phyloP scores from a whole-genome alignment of 2,888 invertebrate species.

The Camptogramma bilineatum region DNA sequence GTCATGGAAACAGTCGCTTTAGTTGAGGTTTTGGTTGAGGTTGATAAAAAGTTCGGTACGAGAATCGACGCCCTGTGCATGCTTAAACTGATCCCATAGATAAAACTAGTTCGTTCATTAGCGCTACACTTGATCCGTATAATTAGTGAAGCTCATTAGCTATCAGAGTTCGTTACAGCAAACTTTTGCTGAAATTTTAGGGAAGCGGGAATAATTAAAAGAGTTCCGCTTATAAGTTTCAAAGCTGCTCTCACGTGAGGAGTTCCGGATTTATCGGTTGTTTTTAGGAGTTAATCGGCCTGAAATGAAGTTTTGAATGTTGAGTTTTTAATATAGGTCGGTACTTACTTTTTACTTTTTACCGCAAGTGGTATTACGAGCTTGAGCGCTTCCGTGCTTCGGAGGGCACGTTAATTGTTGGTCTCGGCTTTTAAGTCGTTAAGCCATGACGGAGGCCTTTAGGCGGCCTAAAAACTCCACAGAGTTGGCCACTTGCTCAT shows the following conservation, averaged over 20 bases:
- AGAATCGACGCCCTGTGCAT: not conserved
- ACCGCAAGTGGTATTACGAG: no score
- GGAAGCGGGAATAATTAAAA: slow-evolving; percentile 67
- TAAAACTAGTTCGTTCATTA: slow-evolving; percentile 17
- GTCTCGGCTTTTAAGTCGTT: no score
- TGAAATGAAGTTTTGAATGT: not conserved
- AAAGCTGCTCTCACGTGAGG: slow-evolving; percentile 56
- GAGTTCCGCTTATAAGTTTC: slow-evolving; percentile 60
- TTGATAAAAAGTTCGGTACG: no score
- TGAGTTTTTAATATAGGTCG: no score
- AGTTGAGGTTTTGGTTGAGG: no score
- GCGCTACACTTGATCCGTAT: slow-evolving; percentile 18
- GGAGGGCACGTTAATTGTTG: no score
- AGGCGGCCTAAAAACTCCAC: no score
- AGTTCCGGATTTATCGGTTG: slow-evolving; percentile 33
- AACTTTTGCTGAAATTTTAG: slow-evolving; percentile 52
- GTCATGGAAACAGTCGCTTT: no score
- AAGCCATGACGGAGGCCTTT: no score
- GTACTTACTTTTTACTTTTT: no score
- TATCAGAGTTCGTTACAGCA: slow-evolving; percentile 59
- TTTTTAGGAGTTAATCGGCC: not conserved
- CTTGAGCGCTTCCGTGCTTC: no score
- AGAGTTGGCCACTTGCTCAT: no score
- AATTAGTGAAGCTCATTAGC: slow-evolving; percentile 56
- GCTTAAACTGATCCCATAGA: slow-evolving; percentile 3